Base-by-base conservation (phyloP, 2,113 vertebrate genomes). In the Piprites chloris region DNA sequence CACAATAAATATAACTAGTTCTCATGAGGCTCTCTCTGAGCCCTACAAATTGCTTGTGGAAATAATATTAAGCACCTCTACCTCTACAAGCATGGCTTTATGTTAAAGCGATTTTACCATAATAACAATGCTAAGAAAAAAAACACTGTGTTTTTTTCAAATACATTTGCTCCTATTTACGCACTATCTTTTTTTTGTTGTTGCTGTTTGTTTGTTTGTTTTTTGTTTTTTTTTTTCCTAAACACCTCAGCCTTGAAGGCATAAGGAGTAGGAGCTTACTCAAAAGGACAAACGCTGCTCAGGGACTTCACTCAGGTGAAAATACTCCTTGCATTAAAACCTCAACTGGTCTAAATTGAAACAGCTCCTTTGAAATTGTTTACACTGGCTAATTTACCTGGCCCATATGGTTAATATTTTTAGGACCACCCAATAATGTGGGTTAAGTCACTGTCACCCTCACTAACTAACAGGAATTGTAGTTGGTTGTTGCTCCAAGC, bases 61-160 rank as follows among this genome's bases (percentile, higher is more conserved):
- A 94, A 56, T 77, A 80, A 55, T 72, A 92, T 65, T 72, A 96
- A 84, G 77, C n/a, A 68, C 65, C 66, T 90, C 37, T 68, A 73
- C 41, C 35, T 86, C 42, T 92, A 33, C 53, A 95, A 94, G 75
- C 35, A 89, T 49, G 65, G 59, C 32, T 80, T 86, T 72, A 81
- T 27, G 39, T 61, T 93, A 90, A 61, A 93, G 56, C 42, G 88
- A 81, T 92, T 94, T 90, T 80, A 63, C 59, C 58, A 18, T 81
- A 91, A 91, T 75, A 96, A 77, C n/a, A 67, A 69, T 81, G 52
- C 68, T 85, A 95, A 84, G 76, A 72, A 92, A 90, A 92, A 90
- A 86, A 33, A 0, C 50, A 80, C 33, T 66, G 33, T 63, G 75
- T 59, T 86, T 90, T 88, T 27, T 86, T 80, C 67, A 84, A 88